phyloP scores from a whole-genome alignment of 2,113 vertebrate species.

The Prolemur simus region DNA sequence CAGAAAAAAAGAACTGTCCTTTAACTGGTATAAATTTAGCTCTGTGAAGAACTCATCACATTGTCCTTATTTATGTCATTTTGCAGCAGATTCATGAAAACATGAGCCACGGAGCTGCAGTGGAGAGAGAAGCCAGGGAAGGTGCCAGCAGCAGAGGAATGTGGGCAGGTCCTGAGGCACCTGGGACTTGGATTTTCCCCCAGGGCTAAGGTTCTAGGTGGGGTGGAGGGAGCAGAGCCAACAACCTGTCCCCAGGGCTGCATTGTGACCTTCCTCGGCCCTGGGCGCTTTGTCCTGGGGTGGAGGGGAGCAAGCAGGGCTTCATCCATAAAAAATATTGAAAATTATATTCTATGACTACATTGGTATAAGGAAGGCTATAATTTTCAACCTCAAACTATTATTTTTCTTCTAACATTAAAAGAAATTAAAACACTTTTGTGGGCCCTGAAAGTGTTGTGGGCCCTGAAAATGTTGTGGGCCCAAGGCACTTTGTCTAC shows the following conservation, averaged over 20 bases:
- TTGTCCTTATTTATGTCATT: not conserved
- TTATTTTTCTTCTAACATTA: not conserved
- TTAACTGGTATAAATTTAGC: not conserved
- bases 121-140: too few species aligned
- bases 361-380: not conserved
- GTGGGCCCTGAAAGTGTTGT: not conserved
- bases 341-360: not conserved
- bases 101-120: accelerated
- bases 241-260: not conserved
- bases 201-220: not conserved
- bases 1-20: not conserved
- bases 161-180: accelerated
- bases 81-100: not conserved
- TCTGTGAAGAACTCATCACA: not conserved
- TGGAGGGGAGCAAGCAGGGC: too few species aligned
- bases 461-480: not conserved
- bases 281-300: not conserved
- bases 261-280: not conserved
- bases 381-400: not conserved
- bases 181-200: not conserved
- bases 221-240: not conserved
- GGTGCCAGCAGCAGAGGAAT: not conserved
- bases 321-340: not conserved
- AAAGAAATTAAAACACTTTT: not conserved
- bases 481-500: not conserved